Base-by-base conservation (phyloP, 2,888 invertebrate species). In the Balanococcus diminutus region DNA sequence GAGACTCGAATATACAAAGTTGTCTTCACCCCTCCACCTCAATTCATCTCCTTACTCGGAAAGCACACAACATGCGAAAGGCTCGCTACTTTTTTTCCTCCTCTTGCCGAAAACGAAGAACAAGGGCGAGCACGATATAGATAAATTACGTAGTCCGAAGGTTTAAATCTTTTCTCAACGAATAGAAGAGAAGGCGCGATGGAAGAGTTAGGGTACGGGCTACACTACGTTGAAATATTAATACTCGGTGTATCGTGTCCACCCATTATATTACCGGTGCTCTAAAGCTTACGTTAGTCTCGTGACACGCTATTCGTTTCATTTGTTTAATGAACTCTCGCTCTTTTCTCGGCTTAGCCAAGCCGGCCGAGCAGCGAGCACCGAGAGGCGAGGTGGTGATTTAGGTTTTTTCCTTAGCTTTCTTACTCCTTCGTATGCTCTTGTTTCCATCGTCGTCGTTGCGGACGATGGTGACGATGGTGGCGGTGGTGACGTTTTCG, bases 221-320 rank as follows among this genome's bases (percentile, higher is more conserved):
- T 28, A 28, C 61, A 28, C 11, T 9, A 67, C 22, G 61, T 67
- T 67, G 61, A 67, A 67, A 67, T 67, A 67, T 67, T 67, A 67
- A 67, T 67, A 67, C 61, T 67, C 22, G 25, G 25, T 56, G 22
- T 14, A 28, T 67, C 61, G 61, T 67, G 61, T 67, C 61, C 61
- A 67, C 61, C 61, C 61, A 67, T 67, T 67, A 67, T 25, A 67
- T 67, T 67, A 67, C 61, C 61, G 61, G 61, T 67, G 61, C 61
- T 67, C 25, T 22, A 67, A 28, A 67, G 61, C 61, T 67, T 67
- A 67, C 61, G 25, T 28, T 25, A 67, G 25, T 67, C 61, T 67
- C 61, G 61, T 67, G 61, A 67, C 61, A 67, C 61, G 61, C 61
- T 67, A 67, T 67, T 67, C 61, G 61, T 67, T 67, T 67, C 61